Percentiles rank a stretch among this genome's conserved stretches.
These are phyloP conservation scores for Plebejus melissa DNA, from an alignment of 2,888 invertebrate genomes.

Conservation along the genomic window DNA sequence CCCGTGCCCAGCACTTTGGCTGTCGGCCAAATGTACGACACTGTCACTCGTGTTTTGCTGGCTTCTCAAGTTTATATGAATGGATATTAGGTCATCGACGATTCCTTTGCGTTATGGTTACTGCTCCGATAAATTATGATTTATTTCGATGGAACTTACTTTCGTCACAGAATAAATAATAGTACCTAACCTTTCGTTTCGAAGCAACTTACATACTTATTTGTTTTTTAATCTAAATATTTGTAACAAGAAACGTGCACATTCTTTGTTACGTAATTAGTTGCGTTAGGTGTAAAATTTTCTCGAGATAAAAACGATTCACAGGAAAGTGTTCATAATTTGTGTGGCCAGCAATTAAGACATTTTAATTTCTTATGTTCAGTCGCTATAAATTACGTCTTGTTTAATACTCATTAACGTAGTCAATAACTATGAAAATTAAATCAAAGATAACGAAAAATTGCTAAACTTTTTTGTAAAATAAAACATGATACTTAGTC, in stretches of 20 bases:
- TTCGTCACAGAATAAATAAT: neutral
- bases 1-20: constrained; percentile 51
- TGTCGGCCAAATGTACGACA: constrained; percentile 51
- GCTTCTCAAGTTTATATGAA: constrained; percentile 35
- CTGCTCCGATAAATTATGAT: constrained; percentile 22
- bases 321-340: neutral
- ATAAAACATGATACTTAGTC: neutral
- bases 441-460: neutral
- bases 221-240: neutral
- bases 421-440: neutral
- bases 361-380: neutral
- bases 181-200: neutral
- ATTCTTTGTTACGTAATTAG: neutral
- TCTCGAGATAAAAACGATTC: neutral
- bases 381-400: neutral
- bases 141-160: neutral
- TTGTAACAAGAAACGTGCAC: neutral
- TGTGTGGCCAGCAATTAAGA: neutral
- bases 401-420: neutral
- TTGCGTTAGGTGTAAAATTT: neutral
- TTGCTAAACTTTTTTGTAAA: neutral
- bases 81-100: constrained; percentile 34
- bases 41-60: constrained; percentile 43
- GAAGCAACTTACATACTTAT: neutral
- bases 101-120: constrained; percentile 22